A percentile compares a stretch with the other conserved stretches of the same genome.
phyloP scores from a whole-genome alignment of 64 coral and sea anemone species.

The Dendronephthya gigantea region DNA sequence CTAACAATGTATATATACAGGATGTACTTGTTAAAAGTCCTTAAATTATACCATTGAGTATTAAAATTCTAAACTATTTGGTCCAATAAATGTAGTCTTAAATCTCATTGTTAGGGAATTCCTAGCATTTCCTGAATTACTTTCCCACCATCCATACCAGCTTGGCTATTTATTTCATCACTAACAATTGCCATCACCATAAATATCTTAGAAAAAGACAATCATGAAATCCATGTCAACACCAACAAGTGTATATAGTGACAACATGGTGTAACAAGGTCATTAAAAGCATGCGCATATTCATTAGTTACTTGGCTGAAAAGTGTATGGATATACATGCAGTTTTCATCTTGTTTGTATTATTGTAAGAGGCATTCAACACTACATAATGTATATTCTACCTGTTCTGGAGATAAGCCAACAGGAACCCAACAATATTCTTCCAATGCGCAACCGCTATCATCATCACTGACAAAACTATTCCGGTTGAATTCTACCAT shows the following conservation, averaged over 20 bases:
- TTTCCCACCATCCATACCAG: background rate
- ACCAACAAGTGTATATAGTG: background rate
- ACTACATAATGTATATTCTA: background rate
- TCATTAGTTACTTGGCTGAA: too few relatives aligned
- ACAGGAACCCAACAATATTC: slow-evolving; percentile 96
- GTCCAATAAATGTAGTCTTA: background rate
- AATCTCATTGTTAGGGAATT: background rate
- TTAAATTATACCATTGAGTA: too few relatives aligned
- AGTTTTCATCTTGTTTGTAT: too few relatives aligned
- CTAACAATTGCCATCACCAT: background rate
- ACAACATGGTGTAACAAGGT: background rate
- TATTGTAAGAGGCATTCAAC: too few relatives aligned
- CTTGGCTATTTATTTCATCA: background rate
- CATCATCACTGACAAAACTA: slow-evolving; percentile 89
- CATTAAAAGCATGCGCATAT: background rate
- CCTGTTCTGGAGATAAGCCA: slow-evolving; percentile 85
- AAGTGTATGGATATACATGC: too few relatives aligned
- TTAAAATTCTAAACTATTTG: background rate
- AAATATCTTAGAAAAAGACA: background rate
- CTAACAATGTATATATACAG: too few relatives aligned
- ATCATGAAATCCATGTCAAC: background rate
- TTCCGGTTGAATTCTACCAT: slow-evolving; percentile 63
- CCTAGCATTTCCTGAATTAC: background rate
- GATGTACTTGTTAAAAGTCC: too few relatives aligned
- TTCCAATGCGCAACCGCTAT: slow-evolving; percentile 95